phyloP scores from a whole-genome alignment of 1,140 invertebrate species.

The Diplogasteroides magnus region DNA sequence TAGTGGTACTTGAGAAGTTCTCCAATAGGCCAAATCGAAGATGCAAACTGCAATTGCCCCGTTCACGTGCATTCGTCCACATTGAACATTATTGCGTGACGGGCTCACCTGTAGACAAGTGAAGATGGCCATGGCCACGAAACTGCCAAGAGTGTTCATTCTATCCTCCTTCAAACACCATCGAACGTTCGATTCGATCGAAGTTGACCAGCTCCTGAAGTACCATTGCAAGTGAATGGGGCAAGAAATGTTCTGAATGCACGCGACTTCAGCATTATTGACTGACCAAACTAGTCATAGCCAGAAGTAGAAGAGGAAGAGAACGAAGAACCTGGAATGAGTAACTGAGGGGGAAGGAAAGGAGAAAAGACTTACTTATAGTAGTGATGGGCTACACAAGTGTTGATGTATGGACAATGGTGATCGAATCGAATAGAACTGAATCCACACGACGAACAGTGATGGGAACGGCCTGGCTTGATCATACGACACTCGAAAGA shows the following conservation, averaged over 20 bases:
- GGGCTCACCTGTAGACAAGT: slow-evolving; percentile 9
- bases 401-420: too few relatives aligned
- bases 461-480: too few relatives aligned
- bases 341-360: too few relatives aligned
- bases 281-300: not conserved
- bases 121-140: too few relatives aligned
- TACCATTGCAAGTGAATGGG: slow-evolving; percentile 31
- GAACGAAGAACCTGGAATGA: slow-evolving; percentile 17
- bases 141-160: too few relatives aligned
- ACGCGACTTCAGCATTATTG: not conserved
- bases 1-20: slow-evolving; percentile 92
- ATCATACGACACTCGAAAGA: too few relatives aligned
- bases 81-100: slow-evolving; percentile 24
- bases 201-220: slow-evolving; percentile 27
- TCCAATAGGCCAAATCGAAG: slow-evolving; percentile 64
- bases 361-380: too few relatives aligned
- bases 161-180: slow-evolving; percentile 24
- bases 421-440: too few relatives aligned
- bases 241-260: not conserved
- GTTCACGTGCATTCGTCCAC: slow-evolving; percentile 19
- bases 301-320: slow-evolving; percentile 1
- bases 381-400: too few relatives aligned
- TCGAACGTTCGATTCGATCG: slow-evolving; percentile 32
- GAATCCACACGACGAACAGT: too few relatives aligned
- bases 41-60: not conserved